Evolutionary conservation across 2,113 vertebrate species (phyloP).

Genomic region (Hypocryptadius cinnamomeus): DNA sequence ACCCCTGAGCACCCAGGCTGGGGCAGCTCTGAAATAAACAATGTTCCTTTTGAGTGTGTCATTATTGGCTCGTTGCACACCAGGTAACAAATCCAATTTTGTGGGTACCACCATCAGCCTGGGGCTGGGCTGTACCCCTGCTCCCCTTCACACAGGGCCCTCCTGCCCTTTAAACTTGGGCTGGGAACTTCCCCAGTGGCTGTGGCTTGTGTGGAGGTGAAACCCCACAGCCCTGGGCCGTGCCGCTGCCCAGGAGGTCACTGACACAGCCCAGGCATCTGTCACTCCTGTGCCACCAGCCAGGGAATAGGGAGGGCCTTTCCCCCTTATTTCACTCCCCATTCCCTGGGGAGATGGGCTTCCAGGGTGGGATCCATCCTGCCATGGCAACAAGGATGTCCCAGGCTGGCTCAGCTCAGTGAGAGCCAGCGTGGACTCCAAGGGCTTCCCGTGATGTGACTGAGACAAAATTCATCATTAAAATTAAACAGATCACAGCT

Average conservation of each 20-base stretch:
- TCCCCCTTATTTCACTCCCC: neutral
- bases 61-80: neutral
- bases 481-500: neutral
- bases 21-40: neutral
- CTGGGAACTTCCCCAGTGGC: rapidly evolving
- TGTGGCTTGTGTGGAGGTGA: neutral
- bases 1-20: neutral
- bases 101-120: neutral
- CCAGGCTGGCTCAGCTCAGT: neutral
- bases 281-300: neutral
- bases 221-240: rapidly evolving
- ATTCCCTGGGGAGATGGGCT: neutral
- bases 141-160: neutral
- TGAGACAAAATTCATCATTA: neutral
- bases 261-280: neutral
- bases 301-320: neutral
- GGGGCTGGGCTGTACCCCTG: neutral
- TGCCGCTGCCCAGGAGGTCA: neutral
- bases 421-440: neutral
- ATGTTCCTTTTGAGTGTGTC: rapidly evolving
- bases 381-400: neutral
- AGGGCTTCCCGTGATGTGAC: neutral
- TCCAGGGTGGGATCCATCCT: neutral
- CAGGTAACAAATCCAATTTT: neutral
- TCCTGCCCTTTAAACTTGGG: neutral